Conservation (phyloP, 1,140 invertebrate genomes). For the Drosophila repleta region DNA sequence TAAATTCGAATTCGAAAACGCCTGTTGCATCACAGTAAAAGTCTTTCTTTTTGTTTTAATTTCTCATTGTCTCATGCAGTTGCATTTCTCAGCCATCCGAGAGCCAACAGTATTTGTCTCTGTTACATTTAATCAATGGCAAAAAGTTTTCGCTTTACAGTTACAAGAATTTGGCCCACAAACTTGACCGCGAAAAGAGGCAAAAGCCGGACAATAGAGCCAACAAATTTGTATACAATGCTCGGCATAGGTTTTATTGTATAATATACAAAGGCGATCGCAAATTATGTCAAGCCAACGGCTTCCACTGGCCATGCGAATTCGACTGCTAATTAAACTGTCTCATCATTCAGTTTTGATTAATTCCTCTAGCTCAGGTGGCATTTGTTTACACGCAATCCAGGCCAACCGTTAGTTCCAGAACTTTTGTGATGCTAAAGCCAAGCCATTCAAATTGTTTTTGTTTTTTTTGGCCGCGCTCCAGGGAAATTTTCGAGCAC, state of each 20-base stretch:
- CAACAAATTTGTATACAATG: conserved; percentile 16
- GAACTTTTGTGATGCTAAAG: conserved; percentile 22
- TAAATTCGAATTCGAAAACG: conserved; percentile 22
- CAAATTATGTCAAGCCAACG: conserved; percentile 54
- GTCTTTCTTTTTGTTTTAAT: conserved; percentile 48
- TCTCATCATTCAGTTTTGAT: conserved; percentile 40
- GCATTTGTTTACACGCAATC: conserved; percentile 33
- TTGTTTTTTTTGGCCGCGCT: conserved; percentile 22
- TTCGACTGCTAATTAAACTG: conserved; percentile 57
- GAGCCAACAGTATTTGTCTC: conserved; percentile 1
- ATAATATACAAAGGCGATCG: conserved; percentile 41
- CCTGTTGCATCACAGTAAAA: conserved; percentile 60
- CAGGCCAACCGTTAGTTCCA: conserved; percentile 64
- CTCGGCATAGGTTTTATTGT: conserved; percentile 42
- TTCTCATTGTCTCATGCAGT: conserved; percentile 23
- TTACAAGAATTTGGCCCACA: conserved; percentile 38
- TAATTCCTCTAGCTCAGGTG: conserved; percentile 17
- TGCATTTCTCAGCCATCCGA: conserved; percentile 14
- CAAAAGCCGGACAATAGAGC: conserved; percentile 27
- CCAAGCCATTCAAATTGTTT: conserved; percentile 6
- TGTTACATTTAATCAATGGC: conserved; percentile 61
- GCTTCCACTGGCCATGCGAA: conserved; percentile 39
- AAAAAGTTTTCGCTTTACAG: conserved; percentile 71
- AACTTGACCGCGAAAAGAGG: conserved; percentile 24
- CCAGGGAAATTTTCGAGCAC: conserved; percentile 41